Evolutionary conservation across 2,888 invertebrate genomes (phyloP), one percentile per base, ranked within the genome.

Genomic region (Drosophila kuntzei): DNA sequence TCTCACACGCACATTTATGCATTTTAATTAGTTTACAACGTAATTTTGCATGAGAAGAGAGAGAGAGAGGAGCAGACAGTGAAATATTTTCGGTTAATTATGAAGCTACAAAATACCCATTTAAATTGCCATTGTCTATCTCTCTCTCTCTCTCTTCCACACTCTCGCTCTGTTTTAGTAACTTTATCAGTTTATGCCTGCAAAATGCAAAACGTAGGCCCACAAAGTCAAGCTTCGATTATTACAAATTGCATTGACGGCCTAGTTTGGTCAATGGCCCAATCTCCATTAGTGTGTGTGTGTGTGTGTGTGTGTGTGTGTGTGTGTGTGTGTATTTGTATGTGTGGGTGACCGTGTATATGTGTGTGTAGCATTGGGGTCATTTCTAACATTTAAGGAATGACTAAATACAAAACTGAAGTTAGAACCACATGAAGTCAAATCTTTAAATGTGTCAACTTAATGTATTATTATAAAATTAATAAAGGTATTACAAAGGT

Each of bases 1-100:
- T 25, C 27, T 25, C 57, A 29, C 29, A 37, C 59, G 12, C 61
- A 39, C 55, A 64, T 66, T 67, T 79, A 67, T 75, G 78, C 71
- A 77, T 87, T 77, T 84, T 89, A 89, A 83, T 89, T 87, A 78
- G 85, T 72, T 79, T 69, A 36, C 25, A 59, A 62, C 54, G 59
- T 43, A 63, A 81, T 72, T 81, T 87, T 69, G 50, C 44, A 59
- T 69, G 32, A 63, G 11, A 18, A 14, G 9, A 8, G 18, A 29
- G 2, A 9, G 18, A 20, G 11, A 9, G 18, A 16, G 3, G 11
- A 18, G 20, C 14, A 16, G 51, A 44, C 44, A 25, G n/a, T 44
- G 39, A 51, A 37, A 67, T 57, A 57, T 50, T 46, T 73, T 54
- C 55, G 60, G 60, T 74, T 76, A 87, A 76, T 83, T 79, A 74